These are phyloP conservation scores for Athene cunicularia DNA, from an alignment of 2,113 vertebrate species.

Conservation along the genomic window DNA sequence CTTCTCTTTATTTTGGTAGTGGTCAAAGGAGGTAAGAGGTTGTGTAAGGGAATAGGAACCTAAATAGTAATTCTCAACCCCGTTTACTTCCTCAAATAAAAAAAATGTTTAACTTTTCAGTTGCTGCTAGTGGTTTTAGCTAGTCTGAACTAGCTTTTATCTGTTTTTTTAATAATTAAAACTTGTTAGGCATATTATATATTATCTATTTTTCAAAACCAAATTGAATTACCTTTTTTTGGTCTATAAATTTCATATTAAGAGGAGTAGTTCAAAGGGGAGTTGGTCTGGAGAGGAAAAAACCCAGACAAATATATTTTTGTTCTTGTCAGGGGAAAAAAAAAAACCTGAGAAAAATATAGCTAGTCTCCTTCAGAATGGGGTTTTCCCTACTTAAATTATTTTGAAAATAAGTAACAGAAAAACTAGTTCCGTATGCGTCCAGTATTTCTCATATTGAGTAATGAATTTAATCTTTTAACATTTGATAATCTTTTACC, in stretches of 20 bases:
- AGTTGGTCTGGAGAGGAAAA: background rate
- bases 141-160: background rate
- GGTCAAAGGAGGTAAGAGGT: background rate
- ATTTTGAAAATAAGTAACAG: background rate
- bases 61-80: background rate
- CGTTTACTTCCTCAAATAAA: background rate
- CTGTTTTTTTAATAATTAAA: background rate
- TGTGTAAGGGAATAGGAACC: background rate
- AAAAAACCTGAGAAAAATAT: background rate
- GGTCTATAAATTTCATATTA: background rate
- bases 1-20: background rate
- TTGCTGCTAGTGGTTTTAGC: background rate
- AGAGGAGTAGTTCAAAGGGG: background rate
- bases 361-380: background rate
- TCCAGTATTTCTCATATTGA: background rate
- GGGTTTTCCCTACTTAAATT: background rate
- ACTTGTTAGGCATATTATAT: background rate
- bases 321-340: background rate
- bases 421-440: background rate
- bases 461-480: background rate
- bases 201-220: background rate
- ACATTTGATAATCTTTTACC: background rate
- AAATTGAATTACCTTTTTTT: background rate
- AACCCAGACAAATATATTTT: background rate
- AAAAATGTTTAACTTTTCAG: background rate